phyloP scores from a whole-genome alignment of 2,113 vertebrate species.

The Coturnix japonica region DNA sequence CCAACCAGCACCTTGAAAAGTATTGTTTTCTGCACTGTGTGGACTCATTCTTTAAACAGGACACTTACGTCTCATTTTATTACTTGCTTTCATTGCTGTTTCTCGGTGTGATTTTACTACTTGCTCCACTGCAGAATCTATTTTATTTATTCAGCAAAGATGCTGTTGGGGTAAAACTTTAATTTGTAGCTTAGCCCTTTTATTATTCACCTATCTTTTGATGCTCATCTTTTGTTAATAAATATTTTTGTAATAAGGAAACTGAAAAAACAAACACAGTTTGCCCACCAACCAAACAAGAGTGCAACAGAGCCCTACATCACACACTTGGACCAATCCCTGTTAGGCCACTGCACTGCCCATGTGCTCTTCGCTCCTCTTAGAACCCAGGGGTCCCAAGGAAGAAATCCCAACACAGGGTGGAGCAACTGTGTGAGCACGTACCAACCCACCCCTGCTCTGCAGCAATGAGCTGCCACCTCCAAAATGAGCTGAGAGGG shows the following conservation, averaged over 20 bases:
- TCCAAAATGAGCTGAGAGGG: background rate
- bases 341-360: background rate
- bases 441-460: background rate
- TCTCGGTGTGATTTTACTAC: background rate
- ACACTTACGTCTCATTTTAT: slow-evolving; percentile 2
- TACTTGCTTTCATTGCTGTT: background rate
- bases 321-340: accelerated
- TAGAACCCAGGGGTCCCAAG: background rate
- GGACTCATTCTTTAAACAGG: background rate
- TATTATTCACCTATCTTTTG: background rate
- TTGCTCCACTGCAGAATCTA: background rate
- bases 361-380: background rate
- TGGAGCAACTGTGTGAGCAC: accelerated
- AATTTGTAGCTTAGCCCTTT: background rate
- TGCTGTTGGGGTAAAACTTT: background rate
- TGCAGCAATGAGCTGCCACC: background rate
- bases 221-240: background rate
- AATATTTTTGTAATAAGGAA: background rate
- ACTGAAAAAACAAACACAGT: background rate
- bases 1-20: background rate
- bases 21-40: background rate
- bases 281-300: background rate
- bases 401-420: background rate
- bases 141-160: background rate
- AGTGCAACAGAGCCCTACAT: background rate